Conservation (phyloP, 2,797 vertebrate species). For the Microtus obscurus region DNA sequence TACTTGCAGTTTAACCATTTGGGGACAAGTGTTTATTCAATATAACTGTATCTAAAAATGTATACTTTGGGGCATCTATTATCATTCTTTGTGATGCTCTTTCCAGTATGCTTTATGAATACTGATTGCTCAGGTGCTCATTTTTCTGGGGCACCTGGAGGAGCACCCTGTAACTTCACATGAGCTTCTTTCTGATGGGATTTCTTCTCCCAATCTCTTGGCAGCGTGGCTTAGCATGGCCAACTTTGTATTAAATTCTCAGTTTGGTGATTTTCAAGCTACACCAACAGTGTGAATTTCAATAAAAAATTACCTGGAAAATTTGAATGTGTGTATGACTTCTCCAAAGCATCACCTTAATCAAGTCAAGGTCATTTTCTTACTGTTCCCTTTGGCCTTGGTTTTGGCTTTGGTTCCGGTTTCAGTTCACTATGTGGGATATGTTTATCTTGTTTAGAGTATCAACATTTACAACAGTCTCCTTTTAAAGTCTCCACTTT, state of each 20-base stretch:
- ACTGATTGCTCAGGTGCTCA: not conserved
- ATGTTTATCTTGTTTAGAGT: not conserved
- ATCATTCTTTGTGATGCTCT: not conserved
- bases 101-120: not conserved
- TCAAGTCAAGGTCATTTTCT: not conserved
- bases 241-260: not conserved
- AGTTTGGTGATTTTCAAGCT: not conserved
- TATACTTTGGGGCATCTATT: not conserved
- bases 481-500: not conserved
- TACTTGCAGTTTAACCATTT: not conserved
- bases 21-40: not conserved
- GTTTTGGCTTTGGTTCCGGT: not conserved
- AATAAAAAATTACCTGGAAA: not conserved
- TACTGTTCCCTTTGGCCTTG: not conserved
- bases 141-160: not conserved
- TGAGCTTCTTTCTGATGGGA: not conserved
- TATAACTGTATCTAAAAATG: not conserved
- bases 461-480: not conserved
- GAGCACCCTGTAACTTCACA: not conserved
- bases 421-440: not conserved
- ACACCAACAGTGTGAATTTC: not conserved
- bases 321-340: not conserved
- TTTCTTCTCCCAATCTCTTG: not conserved
- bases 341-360: not conserved
- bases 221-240: not conserved